These are phyloP conservation scores for Phrynocephalus guinanensis DNA, from an alignment of 2,797 vertebrate species.

Conservation along the genomic window DNA sequence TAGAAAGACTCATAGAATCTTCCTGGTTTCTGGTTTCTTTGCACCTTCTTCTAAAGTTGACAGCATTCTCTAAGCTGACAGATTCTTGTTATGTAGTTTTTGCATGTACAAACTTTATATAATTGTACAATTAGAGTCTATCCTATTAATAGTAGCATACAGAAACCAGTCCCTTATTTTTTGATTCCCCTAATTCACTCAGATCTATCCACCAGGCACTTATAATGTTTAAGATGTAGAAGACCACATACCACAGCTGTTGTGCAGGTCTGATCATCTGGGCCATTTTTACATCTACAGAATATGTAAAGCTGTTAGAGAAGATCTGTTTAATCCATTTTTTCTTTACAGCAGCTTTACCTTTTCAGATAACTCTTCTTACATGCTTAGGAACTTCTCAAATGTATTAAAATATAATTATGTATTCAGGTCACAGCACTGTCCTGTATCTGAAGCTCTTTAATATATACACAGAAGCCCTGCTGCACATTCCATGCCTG, in stretches of 20 bases:
- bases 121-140: not conserved
- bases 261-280: not conserved
- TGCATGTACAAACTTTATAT: not conserved
- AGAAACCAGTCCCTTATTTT: not conserved
- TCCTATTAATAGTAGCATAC: not conserved
- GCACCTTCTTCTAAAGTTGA: too few species aligned
- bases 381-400: not conserved
- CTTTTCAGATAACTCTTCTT: not conserved
- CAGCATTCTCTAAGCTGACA: not conserved
- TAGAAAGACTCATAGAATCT: not conserved
- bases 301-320: not conserved
- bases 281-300: not conserved
- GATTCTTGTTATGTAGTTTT: not conserved
- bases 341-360: not conserved
- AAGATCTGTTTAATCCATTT: not conserved
- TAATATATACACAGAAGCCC: not conserved
- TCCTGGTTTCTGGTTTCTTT: not conserved
- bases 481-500: not conserved
- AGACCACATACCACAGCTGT: not conserved
- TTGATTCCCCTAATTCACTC: not conserved
- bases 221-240: not conserved
- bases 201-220: not conserved
- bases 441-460: not conserved
- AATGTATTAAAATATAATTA: not conserved
- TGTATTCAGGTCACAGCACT: not conserved